Conservation (phyloP, 2,797 vertebrate species). For the Pristis pectinata region DNA sequence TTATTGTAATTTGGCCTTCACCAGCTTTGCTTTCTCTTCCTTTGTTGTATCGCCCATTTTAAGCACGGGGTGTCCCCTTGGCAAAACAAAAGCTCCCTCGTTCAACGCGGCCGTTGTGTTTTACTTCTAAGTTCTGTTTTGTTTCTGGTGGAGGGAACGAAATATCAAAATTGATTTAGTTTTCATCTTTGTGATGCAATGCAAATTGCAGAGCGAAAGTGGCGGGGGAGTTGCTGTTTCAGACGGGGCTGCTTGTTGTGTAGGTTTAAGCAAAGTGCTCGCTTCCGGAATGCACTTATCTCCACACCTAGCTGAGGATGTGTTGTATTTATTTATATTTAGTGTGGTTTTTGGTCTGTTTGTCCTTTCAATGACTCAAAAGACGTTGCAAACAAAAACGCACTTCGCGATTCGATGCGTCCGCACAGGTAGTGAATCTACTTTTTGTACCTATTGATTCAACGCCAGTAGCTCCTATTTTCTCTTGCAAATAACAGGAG, state of each 20-base stretch:
- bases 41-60: conserved; percentile 1
- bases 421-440: neutral
- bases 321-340: neutral
- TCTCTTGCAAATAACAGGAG: too few species aligned
- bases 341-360: neutral
- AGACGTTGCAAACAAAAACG: neutral
- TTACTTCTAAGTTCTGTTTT: neutral
- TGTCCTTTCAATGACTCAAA: neutral
- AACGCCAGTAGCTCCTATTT: too few species aligned
- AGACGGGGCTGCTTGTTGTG: neutral
- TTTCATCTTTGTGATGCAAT: neutral
- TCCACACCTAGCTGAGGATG: neutral
- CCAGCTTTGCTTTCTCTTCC: neutral
- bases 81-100: neutral
- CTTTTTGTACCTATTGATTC: too few species aligned
- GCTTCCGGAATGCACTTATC: neutral
- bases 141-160: too few species aligned
- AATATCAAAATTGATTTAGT: neutral
- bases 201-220: too few species aligned
- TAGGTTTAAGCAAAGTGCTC: neutral
- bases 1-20: neutral
- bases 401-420: neutral
- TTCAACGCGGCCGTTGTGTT: neutral
- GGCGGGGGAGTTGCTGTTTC: neutral
- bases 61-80: too few species aligned